Evolutionary conservation across 2,888 invertebrate genomes (phyloP).

Genomic region (Scotopteryx bipunctaria): DNA sequence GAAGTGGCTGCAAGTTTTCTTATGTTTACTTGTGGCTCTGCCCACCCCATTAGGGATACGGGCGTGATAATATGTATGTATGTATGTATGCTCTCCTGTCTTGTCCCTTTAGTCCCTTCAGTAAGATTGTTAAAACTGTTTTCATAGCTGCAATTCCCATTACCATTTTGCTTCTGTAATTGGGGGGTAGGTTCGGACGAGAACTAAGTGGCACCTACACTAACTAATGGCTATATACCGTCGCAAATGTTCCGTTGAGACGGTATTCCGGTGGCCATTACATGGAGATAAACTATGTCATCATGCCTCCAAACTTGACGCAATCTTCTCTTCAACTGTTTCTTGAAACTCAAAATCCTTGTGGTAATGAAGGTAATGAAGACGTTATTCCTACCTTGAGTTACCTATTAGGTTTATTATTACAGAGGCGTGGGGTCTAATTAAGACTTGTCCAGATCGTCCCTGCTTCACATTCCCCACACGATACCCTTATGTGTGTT

Average conservation of each 20-base stretch:
- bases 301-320: slow-evolving; percentile 23
- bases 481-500: too few relatives aligned
- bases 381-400: too few relatives aligned
- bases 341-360: slow-evolving; percentile 12
- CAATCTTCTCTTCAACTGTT: slow-evolving; percentile 21
- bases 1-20: too few relatives aligned
- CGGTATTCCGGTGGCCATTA: slow-evolving; percentile 29
- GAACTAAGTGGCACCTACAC: slow-evolving; percentile 30
- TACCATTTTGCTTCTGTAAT: not conserved
- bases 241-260: slow-evolving; percentile 31
- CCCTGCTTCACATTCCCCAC: too few relatives aligned
- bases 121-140: not conserved
- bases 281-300: slow-evolving; percentile 24
- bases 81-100: too few relatives aligned
- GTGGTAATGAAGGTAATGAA: slow-evolving; percentile 3
- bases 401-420: too few relatives aligned
- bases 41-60: too few relatives aligned
- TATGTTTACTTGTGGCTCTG: too few relatives aligned
- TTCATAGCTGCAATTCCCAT: not conserved
- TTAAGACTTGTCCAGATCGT: too few relatives aligned
- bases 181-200: slow-evolving; percentile 13
- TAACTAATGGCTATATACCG: slow-evolving; percentile 29
- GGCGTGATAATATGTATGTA: not conserved
- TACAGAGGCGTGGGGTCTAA: too few relatives aligned
- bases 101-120: too few relatives aligned